These are phyloP conservation scores for Aphidius gifuensis DNA, from an alignment of 1,140 invertebrate genomes.

Conservation along the genomic window DNA sequence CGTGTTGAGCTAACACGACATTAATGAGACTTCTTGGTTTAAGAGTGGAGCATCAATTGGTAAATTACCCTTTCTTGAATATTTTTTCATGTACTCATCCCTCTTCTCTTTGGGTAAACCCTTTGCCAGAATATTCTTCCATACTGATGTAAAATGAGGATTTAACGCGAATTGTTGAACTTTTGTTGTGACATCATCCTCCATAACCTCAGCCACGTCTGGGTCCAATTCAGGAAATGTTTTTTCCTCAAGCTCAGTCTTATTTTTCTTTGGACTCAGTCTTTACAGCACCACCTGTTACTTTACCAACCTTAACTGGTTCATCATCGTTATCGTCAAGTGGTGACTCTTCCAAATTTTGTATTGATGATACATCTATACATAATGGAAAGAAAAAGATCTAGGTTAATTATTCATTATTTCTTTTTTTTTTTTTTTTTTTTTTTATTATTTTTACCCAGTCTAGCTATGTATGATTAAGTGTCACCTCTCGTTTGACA, in stretches of 20 bases:
- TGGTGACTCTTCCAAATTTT: background rate
- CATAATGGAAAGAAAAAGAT: no score
- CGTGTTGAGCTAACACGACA: no score
- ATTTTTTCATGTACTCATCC: conserved; percentile 14
- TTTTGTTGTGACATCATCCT: no score
- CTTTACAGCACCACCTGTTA: no score
- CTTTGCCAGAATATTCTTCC: conserved; percentile 6
- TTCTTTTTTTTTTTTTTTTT: background rate
- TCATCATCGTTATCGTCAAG: background rate
- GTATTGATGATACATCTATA: no score
- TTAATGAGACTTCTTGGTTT: background rate
- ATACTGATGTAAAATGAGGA: background rate
- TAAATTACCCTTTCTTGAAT: conserved; percentile 10
- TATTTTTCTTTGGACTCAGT: no score
- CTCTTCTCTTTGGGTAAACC: conserved; percentile 7
- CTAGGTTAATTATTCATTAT: background rate
- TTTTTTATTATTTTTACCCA: conserved; percentile 6
- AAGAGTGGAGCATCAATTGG: conserved; percentile 9
- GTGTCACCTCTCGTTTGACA: background rate
- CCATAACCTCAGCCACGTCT: no score
- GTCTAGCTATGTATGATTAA: background rate
- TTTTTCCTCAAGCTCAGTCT: no score
- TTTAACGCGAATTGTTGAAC: conserved; percentile 11
- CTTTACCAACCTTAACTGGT: background rate
- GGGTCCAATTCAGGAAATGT: no score